These are phyloP conservation scores for Sepioteuthis lessoniana DNA, from an alignment of 2,888 invertebrate species.

Conservation along the genomic window DNA sequence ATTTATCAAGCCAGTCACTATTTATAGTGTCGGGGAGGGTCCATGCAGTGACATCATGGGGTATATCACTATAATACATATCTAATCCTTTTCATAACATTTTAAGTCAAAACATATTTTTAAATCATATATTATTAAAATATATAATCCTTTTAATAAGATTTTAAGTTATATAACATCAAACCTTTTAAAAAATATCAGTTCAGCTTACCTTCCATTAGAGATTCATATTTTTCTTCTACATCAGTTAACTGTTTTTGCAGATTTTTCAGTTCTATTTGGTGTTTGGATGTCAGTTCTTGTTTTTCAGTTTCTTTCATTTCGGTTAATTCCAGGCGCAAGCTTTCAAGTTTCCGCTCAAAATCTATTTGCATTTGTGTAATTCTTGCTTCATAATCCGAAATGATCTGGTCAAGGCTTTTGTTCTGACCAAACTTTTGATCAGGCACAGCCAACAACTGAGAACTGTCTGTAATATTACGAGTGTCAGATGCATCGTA, in stretches of 20 bases:
- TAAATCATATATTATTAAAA: too few relatives aligned
- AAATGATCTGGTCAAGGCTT: background rate
- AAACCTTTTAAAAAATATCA: background rate
- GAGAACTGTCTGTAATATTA: background rate
- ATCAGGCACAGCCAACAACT: background rate
- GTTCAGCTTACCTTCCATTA: conserved; percentile 62
- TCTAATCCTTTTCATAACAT: too few relatives aligned
- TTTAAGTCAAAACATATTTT: too few relatives aligned
- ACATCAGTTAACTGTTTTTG: conserved; percentile 59
- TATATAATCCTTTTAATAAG: too few relatives aligned
- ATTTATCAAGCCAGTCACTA: too few relatives aligned
- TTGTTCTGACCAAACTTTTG: background rate
- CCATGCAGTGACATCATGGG: too few relatives aligned
- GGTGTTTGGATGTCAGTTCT: conserved; percentile 49
- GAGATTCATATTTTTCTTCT: conserved; percentile 64
- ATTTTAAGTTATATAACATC: too few relatives aligned
- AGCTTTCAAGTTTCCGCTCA: conserved; percentile 50
- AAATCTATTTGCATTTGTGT: conserved; percentile 51
- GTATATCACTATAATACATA: too few relatives aligned
- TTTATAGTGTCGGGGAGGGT: too few relatives aligned
- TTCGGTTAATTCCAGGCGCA: conserved; percentile 50
- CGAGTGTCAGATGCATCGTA: background rate
- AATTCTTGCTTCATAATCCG: conserved; percentile 51
- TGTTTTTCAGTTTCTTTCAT: conserved; percentile 48
- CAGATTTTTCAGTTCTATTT: conserved; percentile 55